A percentile compares a stretch with the other conserved stretches of the same genome.
Evolutionary conservation across 2,888 invertebrate genomes (phyloP).

Genomic region (Cactoblastis cactorum): DNA sequence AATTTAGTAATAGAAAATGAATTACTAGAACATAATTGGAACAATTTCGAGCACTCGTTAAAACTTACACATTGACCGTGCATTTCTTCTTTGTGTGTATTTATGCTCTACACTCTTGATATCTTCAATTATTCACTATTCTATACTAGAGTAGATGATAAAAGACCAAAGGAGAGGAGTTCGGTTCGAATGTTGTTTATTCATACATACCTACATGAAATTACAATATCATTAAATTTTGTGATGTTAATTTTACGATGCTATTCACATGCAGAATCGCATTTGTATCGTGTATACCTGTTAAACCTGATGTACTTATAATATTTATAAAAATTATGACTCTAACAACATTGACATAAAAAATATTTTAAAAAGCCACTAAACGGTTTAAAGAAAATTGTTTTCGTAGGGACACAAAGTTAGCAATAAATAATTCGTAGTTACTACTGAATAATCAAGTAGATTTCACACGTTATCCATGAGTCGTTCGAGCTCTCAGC

Average conservation of each 20-base stretch:
- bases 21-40: slow-evolving; percentile 75
- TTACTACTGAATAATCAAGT: slow-evolving; percentile 43
- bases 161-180: slow-evolving; percentile 67
- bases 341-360: neutral
- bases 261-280: slow-evolving; percentile 14
- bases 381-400: slow-evolving; percentile 23
- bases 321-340: neutral
- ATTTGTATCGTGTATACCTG: slow-evolving; percentile 10
- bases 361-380: slow-evolving; percentile 1
- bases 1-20: slow-evolving; percentile 73
- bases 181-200: slow-evolving; percentile 58
- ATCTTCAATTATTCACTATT: slow-evolving; percentile 67
- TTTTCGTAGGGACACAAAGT: slow-evolving; percentile 50
- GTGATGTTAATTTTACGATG: slow-evolving; percentile 17
- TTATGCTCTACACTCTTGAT: slow-evolving; percentile 59
- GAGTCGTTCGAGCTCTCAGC: slow-evolving; percentile 31
- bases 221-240: slow-evolving; percentile 22
- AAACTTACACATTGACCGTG: slow-evolving; percentile 76
- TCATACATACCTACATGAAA: slow-evolving; percentile 22
- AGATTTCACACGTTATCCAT: slow-evolving; percentile 46
- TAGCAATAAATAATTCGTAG: slow-evolving; percentile 66
- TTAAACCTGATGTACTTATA: neutral
- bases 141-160: slow-evolving; percentile 66
- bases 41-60: slow-evolving; percentile 77
- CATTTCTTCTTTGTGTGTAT: slow-evolving; percentile 69